Base-by-base conservation (phyloP, 1,140 invertebrate genomes). In the Coptotermes formosanus region DNA sequence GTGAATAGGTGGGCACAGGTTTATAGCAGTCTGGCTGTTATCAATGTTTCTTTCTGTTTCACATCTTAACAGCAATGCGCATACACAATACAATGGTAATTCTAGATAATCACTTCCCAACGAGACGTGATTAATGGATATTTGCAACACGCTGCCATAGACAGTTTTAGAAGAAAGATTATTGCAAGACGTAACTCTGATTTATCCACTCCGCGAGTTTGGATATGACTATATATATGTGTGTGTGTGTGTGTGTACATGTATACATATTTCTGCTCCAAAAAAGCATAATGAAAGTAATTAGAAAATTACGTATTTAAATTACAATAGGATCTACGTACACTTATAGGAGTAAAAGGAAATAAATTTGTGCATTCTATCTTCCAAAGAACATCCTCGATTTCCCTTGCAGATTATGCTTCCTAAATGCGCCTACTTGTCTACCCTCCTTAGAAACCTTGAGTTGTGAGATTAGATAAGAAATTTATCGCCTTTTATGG, bases 31-130 rank as follows among this genome's bases (percentile, higher is more conserved):
- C 25, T 8, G 64, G 8, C 64, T 75, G n/a, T 75, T 75, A 75
- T 75, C n/a, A n/a, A n/a, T 75, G 64, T 30, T 75, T 69, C 64
- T 69, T 69, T 75, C 64, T 25, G 64, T 75, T 75, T 75, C 30
- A 30, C 64, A 75, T 75, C 64, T 75, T 75, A 75, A 75, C 64
- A 16, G 64, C 64, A 75, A 30, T 30, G 25, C 64, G 25, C 64
- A 75, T 75, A 75, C 64, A 25, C 64, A 75, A 30, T 75, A 25
- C 64, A 75, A 8, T 75, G n/a, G 64, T 75, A 75, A 75, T 75
- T 75, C 64, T 75, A 75, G 4, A 75, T 25, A 75, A 75, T 75
- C 25, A 75, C 64, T 25, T 25, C 64, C 25, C 64, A 75, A 75
- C 64, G 8, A 75, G 64, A 75, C 30, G 64, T 75, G 25, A 75